Conservation (phyloP, 1,140 invertebrate genomes). For the Ostrea edulis region DNA sequence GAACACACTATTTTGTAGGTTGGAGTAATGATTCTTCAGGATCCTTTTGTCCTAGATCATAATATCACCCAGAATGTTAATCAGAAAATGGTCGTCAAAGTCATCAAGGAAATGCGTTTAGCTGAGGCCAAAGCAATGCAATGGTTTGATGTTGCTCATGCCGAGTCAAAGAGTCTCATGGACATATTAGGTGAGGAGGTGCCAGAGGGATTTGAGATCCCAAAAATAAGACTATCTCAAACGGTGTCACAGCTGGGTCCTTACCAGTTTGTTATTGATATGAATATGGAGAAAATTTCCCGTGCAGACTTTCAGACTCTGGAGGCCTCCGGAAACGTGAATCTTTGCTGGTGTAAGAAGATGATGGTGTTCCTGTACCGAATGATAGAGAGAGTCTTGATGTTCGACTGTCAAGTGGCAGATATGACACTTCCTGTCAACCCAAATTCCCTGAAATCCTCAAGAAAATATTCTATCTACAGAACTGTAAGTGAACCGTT, state of each 20-base stretch:
- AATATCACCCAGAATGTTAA: conserved; percentile 72
- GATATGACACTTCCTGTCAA: conserved; percentile 29
- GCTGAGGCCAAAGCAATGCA: conserved; percentile 62
- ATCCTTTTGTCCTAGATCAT: conserved; percentile 74
- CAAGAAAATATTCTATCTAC: conserved; percentile 44
- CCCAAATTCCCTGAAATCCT: conserved; percentile 26
- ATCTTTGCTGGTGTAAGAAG: conserved; percentile 49
- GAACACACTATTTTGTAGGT: conserved; percentile 49
- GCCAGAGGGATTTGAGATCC: conserved; percentile 42
- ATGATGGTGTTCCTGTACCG: conserved; percentile 51
- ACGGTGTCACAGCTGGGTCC: conserved; percentile 42
- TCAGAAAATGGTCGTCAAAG: conserved; percentile 61
- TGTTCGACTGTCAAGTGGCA: conserved; percentile 56
- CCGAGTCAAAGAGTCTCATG: conserved; percentile 45
- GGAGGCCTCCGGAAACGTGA: conserved; percentile 42
- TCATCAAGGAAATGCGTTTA: conserved; percentile 62
- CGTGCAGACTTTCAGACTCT: conserved; percentile 27
- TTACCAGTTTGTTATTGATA: conserved; percentile 47
- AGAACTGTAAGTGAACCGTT: not conserved
- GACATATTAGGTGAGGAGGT: conserved; percentile 51
- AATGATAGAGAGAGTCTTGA: conserved; percentile 51
- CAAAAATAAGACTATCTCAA: not conserved
- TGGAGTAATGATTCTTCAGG: conserved; percentile 68
- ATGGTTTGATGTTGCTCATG: conserved; percentile 53
- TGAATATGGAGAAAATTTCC: conserved; percentile 47